These are phyloP conservation scores for Xyrichtys novacula DNA, from an alignment of 2,797 vertebrate species.

Conservation along the genomic window DNA sequence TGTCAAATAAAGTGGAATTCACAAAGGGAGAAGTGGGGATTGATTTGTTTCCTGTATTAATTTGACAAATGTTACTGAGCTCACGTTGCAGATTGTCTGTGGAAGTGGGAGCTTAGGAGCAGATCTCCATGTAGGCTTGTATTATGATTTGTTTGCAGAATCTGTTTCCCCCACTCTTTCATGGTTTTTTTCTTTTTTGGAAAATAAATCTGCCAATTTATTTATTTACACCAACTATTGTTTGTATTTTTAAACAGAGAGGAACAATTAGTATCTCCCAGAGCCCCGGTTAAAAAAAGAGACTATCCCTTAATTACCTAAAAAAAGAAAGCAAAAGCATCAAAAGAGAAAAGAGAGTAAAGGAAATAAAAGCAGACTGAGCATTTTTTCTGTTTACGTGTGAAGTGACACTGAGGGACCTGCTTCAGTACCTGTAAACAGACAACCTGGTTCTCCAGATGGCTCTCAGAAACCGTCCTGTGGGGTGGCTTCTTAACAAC, in stretches of 20 bases:
- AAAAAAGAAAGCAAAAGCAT: not conserved
- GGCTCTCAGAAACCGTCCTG: constrained; percentile 43
- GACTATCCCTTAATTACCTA: not conserved
- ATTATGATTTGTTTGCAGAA: too few relatives aligned
- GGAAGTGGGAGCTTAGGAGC: not conserved
- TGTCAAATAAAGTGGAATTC: too few relatives aligned
- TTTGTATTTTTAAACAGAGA: too few relatives aligned
- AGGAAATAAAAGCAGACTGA: not conserved
- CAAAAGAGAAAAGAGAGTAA: not conserved
- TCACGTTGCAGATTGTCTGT: not conserved
- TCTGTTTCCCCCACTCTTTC: too few relatives aligned
- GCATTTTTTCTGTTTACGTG: constrained; percentile 10
- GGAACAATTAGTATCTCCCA: too few relatives aligned
- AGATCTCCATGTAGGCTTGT: too few relatives aligned
- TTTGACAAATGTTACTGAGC: not conserved
- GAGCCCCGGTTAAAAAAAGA: too few relatives aligned
- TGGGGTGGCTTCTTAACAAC: constrained; percentile 37
- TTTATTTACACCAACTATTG: not conserved
- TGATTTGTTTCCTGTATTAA: not conserved
- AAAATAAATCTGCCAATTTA: not conserved
- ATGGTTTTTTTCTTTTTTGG: too few relatives aligned
- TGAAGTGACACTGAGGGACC: constrained; percentile 11
- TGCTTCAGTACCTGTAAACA: constrained; percentile 32
- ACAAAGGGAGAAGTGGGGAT: not conserved
- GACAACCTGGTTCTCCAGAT: constrained; percentile 59